Base-by-base conservation (phyloP, 2,888 invertebrate genomes). In the Spicauda simplicius region DNA sequence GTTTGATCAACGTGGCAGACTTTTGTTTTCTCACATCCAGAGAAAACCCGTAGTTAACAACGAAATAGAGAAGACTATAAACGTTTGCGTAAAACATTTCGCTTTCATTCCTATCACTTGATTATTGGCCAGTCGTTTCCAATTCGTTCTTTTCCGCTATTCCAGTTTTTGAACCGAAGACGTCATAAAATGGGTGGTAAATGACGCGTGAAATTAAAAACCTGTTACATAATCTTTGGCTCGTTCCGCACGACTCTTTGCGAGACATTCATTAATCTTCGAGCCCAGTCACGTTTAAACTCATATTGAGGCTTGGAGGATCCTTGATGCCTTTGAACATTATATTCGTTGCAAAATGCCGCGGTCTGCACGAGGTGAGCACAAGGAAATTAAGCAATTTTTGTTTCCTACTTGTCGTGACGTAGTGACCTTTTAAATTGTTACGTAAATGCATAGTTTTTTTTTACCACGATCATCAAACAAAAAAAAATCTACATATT, bases 191-290 rank as follows among this genome's bases (percentile, higher is more conserved):
- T 56, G 55, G 50, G 60, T 25, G 33, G 56, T 54, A 60, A 66
- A 66, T 66, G 66, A 66, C 59, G 60, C 66, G 60, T 61, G 66
- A 66, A 66, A 66, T 61, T 66, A 66, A 66, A 66, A 66, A 66
- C 66, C 66, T 66, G 60, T 66, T 66, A 66, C 66, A 61, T 66
- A 66, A 66, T 66, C 55, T 66, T 64, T 41, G 60, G 60, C 50
- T 66, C 66, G 60, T 60, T 66, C 54, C 30, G 59, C 41, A 53
- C 64, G 30, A 20, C 20, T 66, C 18, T 67, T 65, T 62, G 60
- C 65, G 56, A 69, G 72, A 70, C 70, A 69, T 72, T 72, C 72
- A 73, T 73, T 73, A 72, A 73, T 73, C 73, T 72, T 71, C 70
- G 45, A 67, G 30, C 58, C 45, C 54, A 66, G 66, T 33, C 55